A percentile compares a stretch with the other conserved stretches of the same genome.
Evolutionary conservation across 1,140 invertebrate genomes (phyloP).

Genomic region (Phthorimaea operculella): DNA sequence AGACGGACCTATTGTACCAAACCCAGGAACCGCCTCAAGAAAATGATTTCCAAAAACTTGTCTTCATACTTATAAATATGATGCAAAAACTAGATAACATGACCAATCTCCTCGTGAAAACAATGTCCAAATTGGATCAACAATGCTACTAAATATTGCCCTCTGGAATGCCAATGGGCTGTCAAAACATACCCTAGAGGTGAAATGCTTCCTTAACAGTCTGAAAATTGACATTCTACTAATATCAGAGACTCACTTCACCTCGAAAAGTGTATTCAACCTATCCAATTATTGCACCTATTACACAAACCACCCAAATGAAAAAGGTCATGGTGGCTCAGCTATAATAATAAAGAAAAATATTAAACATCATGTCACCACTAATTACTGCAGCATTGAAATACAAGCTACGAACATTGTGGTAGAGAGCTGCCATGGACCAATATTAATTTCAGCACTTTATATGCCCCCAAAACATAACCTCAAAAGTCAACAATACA

Average conservation of each 20-base stretch:
- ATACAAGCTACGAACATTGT: neutral
- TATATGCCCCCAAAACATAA: neutral
- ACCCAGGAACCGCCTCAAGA: neutral
- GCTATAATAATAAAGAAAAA: neutral
- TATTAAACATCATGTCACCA: neutral
- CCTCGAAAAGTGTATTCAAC: conserved; percentile 12
- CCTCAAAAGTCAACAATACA: too few species aligned
- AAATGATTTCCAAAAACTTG: neutral
- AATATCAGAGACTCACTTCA: conserved; percentile 19
- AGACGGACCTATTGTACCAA: neutral
- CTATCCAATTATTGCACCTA: conserved; percentile 12
- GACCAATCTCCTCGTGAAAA: conserved; percentile 8
- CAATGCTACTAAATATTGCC: conserved; percentile 11
- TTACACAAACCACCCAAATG: conserved; percentile 14
- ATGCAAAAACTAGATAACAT: conserved; percentile 10
- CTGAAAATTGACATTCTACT: conserved; percentile 15
- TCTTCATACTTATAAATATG: conserved; percentile 5
- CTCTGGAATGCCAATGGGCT: conserved; percentile 19
- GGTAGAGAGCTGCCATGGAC: neutral
- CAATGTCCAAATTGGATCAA: conserved; percentile 4
- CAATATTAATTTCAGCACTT: neutral
- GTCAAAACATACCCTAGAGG: conserved; percentile 12
- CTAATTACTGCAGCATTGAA: neutral
- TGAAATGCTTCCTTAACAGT: conserved; percentile 8
- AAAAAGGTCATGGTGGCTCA: neutral